These are phyloP conservation scores for Dascillus cervinus DNA, from an alignment of 2,888 invertebrate species.

Conservation along the genomic window DNA sequence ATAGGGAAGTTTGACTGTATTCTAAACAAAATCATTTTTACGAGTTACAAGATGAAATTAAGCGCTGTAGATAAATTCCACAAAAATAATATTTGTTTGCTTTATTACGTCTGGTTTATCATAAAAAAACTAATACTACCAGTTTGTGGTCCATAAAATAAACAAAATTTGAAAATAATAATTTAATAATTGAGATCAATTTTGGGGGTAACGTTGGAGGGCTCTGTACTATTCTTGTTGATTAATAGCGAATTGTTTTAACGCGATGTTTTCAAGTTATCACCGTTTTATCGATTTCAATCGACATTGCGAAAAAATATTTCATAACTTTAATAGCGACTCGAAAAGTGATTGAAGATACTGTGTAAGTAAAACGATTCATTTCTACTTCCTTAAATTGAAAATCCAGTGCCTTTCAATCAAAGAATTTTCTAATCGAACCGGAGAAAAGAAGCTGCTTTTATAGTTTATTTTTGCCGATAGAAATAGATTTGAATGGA, in stretches of 20 bases:
- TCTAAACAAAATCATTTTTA: no score
- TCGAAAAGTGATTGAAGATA: slow-evolving; percentile 1
- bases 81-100: not conserved
- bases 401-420: slow-evolving; percentile 10
- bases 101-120: no score
- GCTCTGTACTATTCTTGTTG: no score
- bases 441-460: slow-evolving; percentile 8
- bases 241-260: no score
- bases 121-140: no score
- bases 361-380: slow-evolving; percentile 1
- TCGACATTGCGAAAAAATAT: not conserved
- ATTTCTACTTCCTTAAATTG: slow-evolving; percentile 11
- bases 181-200: no score
- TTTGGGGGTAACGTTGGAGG: no score
- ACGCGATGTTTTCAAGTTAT: not conserved
- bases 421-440: slow-evolving; percentile 13
- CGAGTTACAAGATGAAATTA: no score
- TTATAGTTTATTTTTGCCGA: slow-evolving; percentile 7
- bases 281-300: slow-evolving; percentile 1
- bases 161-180: no score
- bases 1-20: no score
- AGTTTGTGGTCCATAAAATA: no score
- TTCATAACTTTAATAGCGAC: slow-evolving; percentile 1
- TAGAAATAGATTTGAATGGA: not conserved
- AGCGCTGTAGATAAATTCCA: no score